Percentiles rank a stretch among this genome's conserved stretches.
Conservation (phyloP, 2,888 invertebrate genomes). For the Orchestes rusci region DNA sequence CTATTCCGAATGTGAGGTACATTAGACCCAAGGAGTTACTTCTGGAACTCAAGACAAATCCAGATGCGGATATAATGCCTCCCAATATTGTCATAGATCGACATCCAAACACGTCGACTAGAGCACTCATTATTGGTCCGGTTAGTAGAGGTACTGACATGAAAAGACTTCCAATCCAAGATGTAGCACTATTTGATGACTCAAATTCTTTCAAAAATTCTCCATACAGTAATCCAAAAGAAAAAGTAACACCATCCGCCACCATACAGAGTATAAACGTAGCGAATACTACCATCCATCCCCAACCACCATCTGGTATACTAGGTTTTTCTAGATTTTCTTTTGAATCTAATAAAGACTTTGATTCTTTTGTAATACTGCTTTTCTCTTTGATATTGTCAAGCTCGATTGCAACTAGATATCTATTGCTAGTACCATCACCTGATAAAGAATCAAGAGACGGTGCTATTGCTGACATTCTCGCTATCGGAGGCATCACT, state of each 20-base stretch:
- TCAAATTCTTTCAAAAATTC: constrained; percentile 78
- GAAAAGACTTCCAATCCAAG: constrained; percentile 42
- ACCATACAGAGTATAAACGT: constrained; percentile 82
- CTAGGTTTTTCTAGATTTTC: constrained; percentile 41
- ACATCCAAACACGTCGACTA: constrained; percentile 77
- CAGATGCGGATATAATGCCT: constrained; percentile 63
- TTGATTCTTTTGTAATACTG: not conserved
- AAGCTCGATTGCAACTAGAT: no score
- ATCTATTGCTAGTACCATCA: no score
- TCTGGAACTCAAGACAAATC: constrained; percentile 68
- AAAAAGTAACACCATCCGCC: constrained; percentile 85
- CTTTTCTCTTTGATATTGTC: no score
- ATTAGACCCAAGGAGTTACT: constrained; percentile 68
- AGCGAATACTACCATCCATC: constrained; percentile 83
- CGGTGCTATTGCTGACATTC: constrained; percentile 26
- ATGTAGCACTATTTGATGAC: constrained; percentile 77
- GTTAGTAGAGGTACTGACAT: constrained; percentile 64
- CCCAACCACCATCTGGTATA: constrained; percentile 80
- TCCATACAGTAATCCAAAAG: constrained; percentile 64
- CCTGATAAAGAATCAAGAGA: constrained; percentile 27
- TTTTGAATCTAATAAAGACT: not conserved
- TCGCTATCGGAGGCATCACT: constrained; percentile 22
- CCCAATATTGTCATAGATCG: constrained; percentile 48
- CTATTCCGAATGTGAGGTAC: constrained; percentile 78
- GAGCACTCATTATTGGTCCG: constrained; percentile 68